These are phyloP conservation scores for Spisula solida DNA, from an alignment of 2,888 invertebrate species.

Conservation along the genomic window DNA sequence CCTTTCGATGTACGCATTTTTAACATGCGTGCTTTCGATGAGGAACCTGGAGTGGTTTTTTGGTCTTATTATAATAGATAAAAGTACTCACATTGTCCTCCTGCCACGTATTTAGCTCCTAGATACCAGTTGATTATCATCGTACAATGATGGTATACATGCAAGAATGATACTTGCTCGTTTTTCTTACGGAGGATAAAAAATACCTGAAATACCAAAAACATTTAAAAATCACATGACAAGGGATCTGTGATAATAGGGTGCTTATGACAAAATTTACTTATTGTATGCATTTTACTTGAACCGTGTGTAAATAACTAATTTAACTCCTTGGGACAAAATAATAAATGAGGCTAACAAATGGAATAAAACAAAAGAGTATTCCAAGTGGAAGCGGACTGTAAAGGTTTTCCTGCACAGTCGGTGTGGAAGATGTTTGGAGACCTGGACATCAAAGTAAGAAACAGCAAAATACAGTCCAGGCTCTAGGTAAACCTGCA, in stretches of 20 bases:
- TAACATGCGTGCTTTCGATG: too few species aligned
- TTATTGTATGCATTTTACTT: neutral
- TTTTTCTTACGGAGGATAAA: conserved; percentile 83
- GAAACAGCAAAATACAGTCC: too few species aligned
- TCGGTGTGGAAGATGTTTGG: too few species aligned
- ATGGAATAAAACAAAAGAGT: too few species aligned
- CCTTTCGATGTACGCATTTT: too few species aligned
- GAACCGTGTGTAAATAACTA: neutral
- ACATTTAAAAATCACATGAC: neutral
- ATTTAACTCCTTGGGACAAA: neutral
- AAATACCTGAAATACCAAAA: conserved; percentile 75
- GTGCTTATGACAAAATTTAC: neutral
- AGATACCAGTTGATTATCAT: conserved; percentile 82
- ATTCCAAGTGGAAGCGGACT: too few species aligned
- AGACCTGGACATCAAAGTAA: too few species aligned
- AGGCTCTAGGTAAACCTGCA: too few species aligned
- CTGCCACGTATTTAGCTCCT: conserved; percentile 77
- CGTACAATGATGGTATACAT: conserved; percentile 84
- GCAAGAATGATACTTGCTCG: conserved; percentile 81
- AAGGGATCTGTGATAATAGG: neutral
- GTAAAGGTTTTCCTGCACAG: too few species aligned
- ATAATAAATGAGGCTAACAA: too few species aligned
- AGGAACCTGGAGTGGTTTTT: too few species aligned
- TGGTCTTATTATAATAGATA: neutral
- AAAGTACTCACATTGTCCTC: conserved; percentile 78